phyloP scores from a whole-genome alignment of 1,140 invertebrate genomes.

The Drosophila ercepeae region DNA sequence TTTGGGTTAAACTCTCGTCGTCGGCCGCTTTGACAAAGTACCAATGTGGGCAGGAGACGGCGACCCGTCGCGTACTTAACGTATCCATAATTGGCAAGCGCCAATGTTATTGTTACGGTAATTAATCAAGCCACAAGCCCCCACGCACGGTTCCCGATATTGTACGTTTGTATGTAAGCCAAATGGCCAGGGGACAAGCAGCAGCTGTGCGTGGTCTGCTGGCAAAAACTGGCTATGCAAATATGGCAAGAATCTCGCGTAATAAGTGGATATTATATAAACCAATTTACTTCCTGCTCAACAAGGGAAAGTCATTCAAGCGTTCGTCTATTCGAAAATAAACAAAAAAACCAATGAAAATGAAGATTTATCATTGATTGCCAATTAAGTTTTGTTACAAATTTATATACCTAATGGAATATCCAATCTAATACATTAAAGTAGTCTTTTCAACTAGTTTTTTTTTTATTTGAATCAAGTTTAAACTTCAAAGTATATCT shows the following conservation, averaged over 20 bases:
- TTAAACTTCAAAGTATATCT: too few relatives aligned
- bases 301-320: constrained; percentile 32
- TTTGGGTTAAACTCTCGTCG: constrained; percentile 64
- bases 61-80: constrained; percentile 28
- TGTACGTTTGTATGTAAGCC: not conserved
- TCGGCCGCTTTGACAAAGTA: constrained; percentile 58
- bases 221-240: constrained; percentile 51
- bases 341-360: not conserved
- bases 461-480: too few relatives aligned
- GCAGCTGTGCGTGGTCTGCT: constrained; percentile 61
- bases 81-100: constrained; percentile 56
- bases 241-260: constrained; percentile 46
- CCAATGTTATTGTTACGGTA: constrained; percentile 52
- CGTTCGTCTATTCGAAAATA: constrained; percentile 1
- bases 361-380: constrained; percentile 20
- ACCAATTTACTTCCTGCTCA: constrained; percentile 38
- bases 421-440: too few relatives aligned
- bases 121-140: constrained; percentile 48
- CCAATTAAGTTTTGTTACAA: too few relatives aligned
- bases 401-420: too few relatives aligned
- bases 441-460: too few relatives aligned
- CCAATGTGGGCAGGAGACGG: constrained; percentile 44
- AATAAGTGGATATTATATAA: constrained; percentile 39
- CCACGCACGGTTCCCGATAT: not conserved
- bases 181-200: constrained; percentile 10